phyloP scores from a whole-genome alignment of 2,888 invertebrate genomes.

The Cephus rjabovi region DNA sequence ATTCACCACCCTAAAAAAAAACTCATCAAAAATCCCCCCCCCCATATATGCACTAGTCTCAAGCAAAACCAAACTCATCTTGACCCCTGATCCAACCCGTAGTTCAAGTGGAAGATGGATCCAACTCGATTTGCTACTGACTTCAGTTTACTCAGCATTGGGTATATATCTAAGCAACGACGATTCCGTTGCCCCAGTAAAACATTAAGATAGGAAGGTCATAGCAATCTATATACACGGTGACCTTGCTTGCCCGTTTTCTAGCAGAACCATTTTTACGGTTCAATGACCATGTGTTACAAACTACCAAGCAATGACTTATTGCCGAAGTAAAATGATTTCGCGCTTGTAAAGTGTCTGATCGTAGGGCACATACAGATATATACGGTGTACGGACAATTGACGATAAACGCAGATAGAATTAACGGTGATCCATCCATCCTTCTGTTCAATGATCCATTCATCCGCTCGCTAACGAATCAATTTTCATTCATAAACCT shows the following conservation, averaged over 20 bases:
- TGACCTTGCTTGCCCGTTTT: slow-evolving; percentile 37
- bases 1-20: background rate
- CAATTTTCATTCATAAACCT: background rate
- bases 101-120: background rate
- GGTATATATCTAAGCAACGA: background rate
- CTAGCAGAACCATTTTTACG: slow-evolving; percentile 24
- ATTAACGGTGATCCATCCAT: background rate
- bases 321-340: background rate
- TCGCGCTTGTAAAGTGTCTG: background rate
- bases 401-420: background rate
- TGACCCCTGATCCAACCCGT: background rate
- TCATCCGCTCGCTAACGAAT: background rate
- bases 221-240: slow-evolving; percentile 31
- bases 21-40: background rate
- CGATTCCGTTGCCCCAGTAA: background rate
- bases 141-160: background rate
- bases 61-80: background rate
- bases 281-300: slow-evolving; percentile 13
- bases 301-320: background rate
- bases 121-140: background rate
- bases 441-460: background rate
- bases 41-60: background rate
- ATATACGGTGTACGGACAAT: background rate
- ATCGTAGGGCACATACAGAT: background rate
- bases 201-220: slow-evolving; percentile 37